Evolutionary conservation across 2,797 vertebrate species (phyloP).

Genomic region (Galago senegalensis): DNA sequence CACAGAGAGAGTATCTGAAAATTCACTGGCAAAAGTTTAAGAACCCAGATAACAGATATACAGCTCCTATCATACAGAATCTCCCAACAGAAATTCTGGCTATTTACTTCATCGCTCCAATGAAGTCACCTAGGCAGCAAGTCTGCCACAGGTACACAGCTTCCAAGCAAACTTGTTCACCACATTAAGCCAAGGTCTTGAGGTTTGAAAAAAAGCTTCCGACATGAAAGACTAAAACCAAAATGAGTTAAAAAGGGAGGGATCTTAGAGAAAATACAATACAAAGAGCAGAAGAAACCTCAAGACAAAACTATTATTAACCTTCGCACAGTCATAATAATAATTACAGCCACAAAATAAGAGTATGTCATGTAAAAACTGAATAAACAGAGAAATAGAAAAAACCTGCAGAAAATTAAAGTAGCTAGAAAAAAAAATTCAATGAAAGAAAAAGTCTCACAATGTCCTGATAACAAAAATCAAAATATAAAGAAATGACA

Average conservation of each 20-base stretch:
- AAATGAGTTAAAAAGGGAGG: not conserved
- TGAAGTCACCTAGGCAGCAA: not conserved
- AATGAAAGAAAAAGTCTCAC: conserved; percentile 1
- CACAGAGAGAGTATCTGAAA: not conserved
- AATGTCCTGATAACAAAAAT: not conserved
- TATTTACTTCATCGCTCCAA: not conserved
- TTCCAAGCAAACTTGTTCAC: not conserved
- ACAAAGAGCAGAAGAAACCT: conserved; percentile 15
- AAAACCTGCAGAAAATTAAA: conserved; percentile 45
- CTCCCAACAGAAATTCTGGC: not conserved
- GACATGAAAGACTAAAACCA: conserved; percentile 23
- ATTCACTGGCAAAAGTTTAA: not conserved
- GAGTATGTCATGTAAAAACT: not conserved
- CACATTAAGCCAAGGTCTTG: conserved; percentile 10
- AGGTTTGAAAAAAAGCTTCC: conserved; percentile 15
- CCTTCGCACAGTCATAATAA: not conserved
- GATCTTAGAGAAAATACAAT: conserved; percentile 19
- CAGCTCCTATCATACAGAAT: not conserved
- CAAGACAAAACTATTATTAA: conserved; percentile 1
- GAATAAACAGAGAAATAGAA: conserved; percentile 41
- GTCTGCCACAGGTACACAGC: not conserved
- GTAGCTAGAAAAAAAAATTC: conserved; percentile 38
- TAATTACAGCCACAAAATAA: not conserved
- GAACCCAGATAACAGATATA: not conserved
- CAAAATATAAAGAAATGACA: not conserved